Conservation (phyloP, 2,888 invertebrate genomes). For the Adineta ricciae region DNA sequence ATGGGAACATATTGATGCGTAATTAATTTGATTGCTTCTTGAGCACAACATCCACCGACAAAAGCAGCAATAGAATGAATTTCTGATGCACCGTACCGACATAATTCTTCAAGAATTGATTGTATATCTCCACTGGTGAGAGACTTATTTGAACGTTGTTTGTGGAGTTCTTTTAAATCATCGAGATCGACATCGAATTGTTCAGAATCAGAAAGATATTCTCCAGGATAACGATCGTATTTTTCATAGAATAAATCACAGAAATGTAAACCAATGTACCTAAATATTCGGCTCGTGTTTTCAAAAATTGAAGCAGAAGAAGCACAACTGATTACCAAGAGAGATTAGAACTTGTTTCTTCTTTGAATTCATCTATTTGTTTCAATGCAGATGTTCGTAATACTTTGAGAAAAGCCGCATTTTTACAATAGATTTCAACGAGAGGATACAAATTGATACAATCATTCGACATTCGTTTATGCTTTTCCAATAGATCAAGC, state of each 20-base stretch:
- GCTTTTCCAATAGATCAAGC: not conserved
- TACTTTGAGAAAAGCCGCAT: conserved; percentile 69
- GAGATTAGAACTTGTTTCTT: not conserved
- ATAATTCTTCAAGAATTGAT: conserved; percentile 35
- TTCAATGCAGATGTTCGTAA: conserved; percentile 65
- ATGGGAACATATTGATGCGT: conserved; percentile 91
- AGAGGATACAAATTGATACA: not conserved
- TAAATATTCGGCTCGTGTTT: not conserved
- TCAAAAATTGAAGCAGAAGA: not conserved
- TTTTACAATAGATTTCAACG: conserved; percentile 54
- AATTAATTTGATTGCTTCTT: conserved; percentile 85
- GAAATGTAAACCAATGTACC: conserved; percentile 8
- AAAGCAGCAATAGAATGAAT: conserved; percentile 85
- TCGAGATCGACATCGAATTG: conserved; percentile 76
- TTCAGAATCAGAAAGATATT: conserved; percentile 70
- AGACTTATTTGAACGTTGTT: conserved; percentile 78
- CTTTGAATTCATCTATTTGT: conserved; percentile 62
- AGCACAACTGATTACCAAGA: not conserved
- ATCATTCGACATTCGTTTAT: not conserved
- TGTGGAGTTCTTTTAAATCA: conserved; percentile 61
- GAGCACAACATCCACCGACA: conserved; percentile 81
- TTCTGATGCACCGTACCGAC: conserved; percentile 81
- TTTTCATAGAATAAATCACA: conserved; percentile 63
- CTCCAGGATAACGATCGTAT: conserved; percentile 76
- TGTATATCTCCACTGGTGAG: conserved; percentile 71